phyloP scores from a whole-genome alignment of 2,113 vertebrate species.

The Phyllopteryx taeniolatus region DNA sequence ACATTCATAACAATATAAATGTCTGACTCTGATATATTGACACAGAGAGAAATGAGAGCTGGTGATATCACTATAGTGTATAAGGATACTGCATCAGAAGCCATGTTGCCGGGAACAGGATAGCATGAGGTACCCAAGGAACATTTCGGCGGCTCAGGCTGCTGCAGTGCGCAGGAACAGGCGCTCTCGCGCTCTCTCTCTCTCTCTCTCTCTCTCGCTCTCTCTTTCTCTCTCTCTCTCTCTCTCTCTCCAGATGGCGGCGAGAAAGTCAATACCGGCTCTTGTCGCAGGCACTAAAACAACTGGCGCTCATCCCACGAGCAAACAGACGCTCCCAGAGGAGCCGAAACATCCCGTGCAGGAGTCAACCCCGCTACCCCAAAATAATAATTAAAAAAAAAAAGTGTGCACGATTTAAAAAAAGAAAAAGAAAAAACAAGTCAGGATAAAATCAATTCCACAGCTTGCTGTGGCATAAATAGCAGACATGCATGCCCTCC shows the following conservation, averaged over 20 bases:
- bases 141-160: background rate
- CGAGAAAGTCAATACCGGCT: constrained; percentile 24
- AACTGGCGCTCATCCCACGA: constrained; percentile 26
- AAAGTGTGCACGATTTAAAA: background rate
- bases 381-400: background rate
- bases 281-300: constrained; percentile 40
- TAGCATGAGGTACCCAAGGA: background rate
- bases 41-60: too few relatives aligned
- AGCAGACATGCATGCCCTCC: constrained; percentile 52
- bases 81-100: background rate
- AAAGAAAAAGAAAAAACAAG: background rate
- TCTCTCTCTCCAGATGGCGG: constrained; percentile 24
- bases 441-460: constrained; percentile 8
- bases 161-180: background rate
- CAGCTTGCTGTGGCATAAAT: constrained; percentile 19
- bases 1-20: too few relatives aligned
- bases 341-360: background rate
- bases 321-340: constrained; percentile 31
- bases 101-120: constrained; percentile 15
- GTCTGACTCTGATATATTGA: too few relatives aligned
- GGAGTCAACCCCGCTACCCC: too few relatives aligned
- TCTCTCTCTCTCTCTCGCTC: background rate
- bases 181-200: background rate
- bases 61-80: background rate
- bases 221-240: too few relatives aligned